Conservation (phyloP, 2,888 invertebrate genomes). For the Synergus itoensis region DNA sequence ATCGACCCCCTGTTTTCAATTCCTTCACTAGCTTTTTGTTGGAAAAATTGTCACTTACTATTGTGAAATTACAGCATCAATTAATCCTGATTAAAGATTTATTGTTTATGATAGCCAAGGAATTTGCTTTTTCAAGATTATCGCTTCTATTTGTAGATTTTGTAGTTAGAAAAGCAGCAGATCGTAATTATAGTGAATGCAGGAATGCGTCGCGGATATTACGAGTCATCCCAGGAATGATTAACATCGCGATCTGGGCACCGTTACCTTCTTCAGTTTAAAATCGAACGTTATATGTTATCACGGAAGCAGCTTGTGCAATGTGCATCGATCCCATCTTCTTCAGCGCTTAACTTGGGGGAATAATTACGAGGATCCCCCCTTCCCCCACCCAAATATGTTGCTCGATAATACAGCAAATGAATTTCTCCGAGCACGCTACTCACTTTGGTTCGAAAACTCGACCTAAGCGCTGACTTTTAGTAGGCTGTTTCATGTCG, state of each 20-base stretch:
- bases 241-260: slow-evolving; percentile 23
- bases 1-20: no score
- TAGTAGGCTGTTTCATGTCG: slow-evolving; percentile 36
- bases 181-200: neutral
- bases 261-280: slow-evolving; percentile 25
- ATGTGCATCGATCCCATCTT: slow-evolving; percentile 19
- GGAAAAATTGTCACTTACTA: no score
- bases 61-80: no score
- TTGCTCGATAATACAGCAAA: slow-evolving; percentile 30
- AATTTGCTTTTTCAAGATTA: neutral
- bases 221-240: slow-evolving; percentile 17
- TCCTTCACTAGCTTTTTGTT: no score
- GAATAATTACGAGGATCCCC: neutral
- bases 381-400: neutral
- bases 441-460: slow-evolving; percentile 23
- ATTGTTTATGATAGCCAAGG: neutral
- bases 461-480: slow-evolving; percentile 21
- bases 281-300: slow-evolving; percentile 26
- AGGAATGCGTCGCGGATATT: slow-evolving; percentile 36
- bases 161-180: neutral
- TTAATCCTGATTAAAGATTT: no score
- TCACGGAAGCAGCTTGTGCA: slow-evolving; percentile 1
- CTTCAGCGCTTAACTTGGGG: neutral
- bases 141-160: neutral
- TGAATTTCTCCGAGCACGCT: slow-evolving; percentile 37